A percentile compares a stretch with the other conserved stretches of the same genome.
Evolutionary conservation across 2,888 invertebrate species (phyloP).

Genomic region (Cephus sareptanus): DNA sequence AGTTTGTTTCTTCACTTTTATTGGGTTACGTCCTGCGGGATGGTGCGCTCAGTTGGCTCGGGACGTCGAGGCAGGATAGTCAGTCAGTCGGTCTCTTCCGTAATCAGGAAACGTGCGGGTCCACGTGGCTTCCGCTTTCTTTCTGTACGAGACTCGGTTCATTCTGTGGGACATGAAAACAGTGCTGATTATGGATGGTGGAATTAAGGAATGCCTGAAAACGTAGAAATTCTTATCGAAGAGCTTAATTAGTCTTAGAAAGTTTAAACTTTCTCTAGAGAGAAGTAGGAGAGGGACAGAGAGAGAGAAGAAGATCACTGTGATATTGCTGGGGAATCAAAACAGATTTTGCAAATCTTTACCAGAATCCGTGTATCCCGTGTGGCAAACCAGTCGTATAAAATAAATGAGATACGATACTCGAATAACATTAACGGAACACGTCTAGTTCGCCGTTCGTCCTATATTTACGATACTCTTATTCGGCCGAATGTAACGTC

Average conservation of each 20-base stretch:
- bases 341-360: not conserved
- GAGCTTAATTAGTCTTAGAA: not conserved
- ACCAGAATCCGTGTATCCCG: not conserved
- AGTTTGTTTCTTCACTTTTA: not conserved
- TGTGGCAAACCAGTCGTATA: not conserved
- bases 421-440: not conserved
- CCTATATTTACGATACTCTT: not conserved
- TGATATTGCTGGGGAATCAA: not conserved
- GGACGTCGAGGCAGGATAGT: not conserved
- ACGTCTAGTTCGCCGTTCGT: not conserved
- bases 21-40: not conserved
- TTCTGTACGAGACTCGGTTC: not conserved
- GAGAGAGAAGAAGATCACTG: not conserved
- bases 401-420: not conserved
- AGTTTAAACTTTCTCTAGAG: not conserved
- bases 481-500: not conserved
- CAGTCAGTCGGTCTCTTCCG: not conserved
- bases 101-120: slow-evolving; percentile 24
- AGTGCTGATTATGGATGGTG: not conserved
- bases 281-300: slow-evolving; percentile 15
- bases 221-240: not conserved
- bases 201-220: not conserved
- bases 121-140: slow-evolving; percentile 24
- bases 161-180: not conserved
- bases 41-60: not conserved